Evolutionary conservation across 2,797 vertebrate genomes (phyloP).

Genomic region (Sebastes nivosus): DNA sequence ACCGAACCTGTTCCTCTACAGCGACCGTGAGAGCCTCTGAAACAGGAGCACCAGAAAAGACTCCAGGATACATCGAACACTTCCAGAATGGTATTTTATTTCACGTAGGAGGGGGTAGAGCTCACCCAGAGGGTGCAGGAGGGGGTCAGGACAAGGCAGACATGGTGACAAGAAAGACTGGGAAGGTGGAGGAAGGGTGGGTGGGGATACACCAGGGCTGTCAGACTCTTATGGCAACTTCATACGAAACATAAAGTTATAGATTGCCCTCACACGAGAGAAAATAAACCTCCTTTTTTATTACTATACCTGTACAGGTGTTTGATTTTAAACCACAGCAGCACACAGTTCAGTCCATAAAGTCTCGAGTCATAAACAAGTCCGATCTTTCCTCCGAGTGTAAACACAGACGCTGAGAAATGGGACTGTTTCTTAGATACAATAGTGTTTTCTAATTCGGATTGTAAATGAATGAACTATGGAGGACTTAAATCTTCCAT

Average conservation of each 20-base stretch:
- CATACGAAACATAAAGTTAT: constrained; percentile 27
- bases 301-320: constrained; percentile 3
- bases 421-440: constrained; percentile 7
- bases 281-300: background rate
- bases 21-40: constrained; percentile 16
- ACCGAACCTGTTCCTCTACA: constrained; percentile 47
- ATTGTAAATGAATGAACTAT: background rate
- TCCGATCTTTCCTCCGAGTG: background rate
- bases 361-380: constrained; percentile 6
- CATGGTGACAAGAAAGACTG: constrained; percentile 48
- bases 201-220: constrained; percentile 20
- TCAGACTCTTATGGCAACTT: constrained; percentile 35
- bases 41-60: constrained; percentile 46
- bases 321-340: constrained; percentile 31
- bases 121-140: constrained; percentile 5
- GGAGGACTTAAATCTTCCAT: too few species aligned
- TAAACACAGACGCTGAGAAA: constrained; percentile 40
- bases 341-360: constrained; percentile 8
- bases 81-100: constrained; percentile 79
- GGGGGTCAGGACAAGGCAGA: constrained; percentile 63
- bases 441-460: constrained; percentile 6
- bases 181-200: background rate
- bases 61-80: constrained; percentile 32
- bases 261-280: constrained; percentile 31
- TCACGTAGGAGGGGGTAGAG: constrained; percentile 62